Evolutionary conservation across 2,888 invertebrate genomes (phyloP), one percentile per base, ranked within the genome.

Genomic region (Anorthoa munda): DNA sequence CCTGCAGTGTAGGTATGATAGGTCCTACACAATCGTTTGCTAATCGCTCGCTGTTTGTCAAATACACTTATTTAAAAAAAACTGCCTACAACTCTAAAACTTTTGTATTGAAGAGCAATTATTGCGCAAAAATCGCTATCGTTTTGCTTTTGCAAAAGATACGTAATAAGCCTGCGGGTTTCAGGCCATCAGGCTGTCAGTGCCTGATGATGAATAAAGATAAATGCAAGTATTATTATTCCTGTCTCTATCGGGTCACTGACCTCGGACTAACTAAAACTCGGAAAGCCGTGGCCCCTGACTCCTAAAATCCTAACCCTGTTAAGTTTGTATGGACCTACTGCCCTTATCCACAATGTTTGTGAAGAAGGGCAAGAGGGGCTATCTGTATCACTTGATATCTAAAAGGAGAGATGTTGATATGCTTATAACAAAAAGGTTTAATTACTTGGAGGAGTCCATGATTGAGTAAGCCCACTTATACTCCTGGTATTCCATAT

Each of bases 401-500:
- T n/a, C n/a, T n/a, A n/a, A n/a, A 18, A 59, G 13, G 48, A 56
- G 48, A 60, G 26, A 21, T 2, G 26, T 7, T 31, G 12, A 46
- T 13, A 45, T 75, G 11, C 18, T 26, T 53, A 61, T 26, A 63
- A 60, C 21, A 15, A 26, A 63, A 56, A 56, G 1, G 17, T 21
- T n/a, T n/a, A 50, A 26, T 93, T 88, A 96, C 96, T 96, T 97
- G 86, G 99, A 99, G 69, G 99, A 99, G 97, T 99, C 99, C 98
- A 99, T 99, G 93, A 99, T 98, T 94, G 98, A 98, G 95, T 99
- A 99, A 75, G 99, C 99, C 98, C 99, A 98, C 92, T 98, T 97
- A 92, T 97, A 97, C 93, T 98, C 98, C 83, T 96, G 96, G 91
- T 96, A 97, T 91, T 97, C 96, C 94, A 96, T 94, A 87, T 96